Conservation (phyloP, 2,113 vertebrate species). For the Ptilonorhynchus violaceus region DNA sequence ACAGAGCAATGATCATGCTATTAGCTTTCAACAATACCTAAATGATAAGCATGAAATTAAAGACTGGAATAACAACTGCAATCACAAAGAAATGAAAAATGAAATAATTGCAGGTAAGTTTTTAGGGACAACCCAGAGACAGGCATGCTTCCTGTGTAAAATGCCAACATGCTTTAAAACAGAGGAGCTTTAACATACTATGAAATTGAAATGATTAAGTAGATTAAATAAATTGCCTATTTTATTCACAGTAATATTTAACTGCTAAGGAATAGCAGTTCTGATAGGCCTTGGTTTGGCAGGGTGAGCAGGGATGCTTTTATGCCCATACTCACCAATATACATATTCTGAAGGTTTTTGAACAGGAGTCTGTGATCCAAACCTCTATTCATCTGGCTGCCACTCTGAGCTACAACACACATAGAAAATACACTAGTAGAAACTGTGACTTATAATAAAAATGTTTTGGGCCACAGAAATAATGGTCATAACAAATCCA, state of each 20-base stretch:
- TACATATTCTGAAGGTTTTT: background rate
- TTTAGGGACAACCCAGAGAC: background rate
- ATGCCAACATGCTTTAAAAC: background rate
- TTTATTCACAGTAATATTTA: background rate
- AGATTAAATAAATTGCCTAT: background rate
- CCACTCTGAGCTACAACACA: background rate
- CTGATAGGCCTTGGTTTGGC: background rate
- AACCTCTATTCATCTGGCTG: background rate
- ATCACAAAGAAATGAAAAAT: background rate
- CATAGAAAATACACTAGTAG: background rate
- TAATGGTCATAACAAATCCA: background rate
- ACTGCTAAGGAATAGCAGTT: background rate
- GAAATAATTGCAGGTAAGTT: background rate
- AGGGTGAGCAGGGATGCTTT: background rate
- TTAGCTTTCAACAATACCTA: background rate
- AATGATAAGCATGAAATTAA: background rate
- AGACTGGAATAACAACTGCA: background rate
- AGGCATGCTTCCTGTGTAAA: background rate
- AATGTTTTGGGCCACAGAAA: background rate
- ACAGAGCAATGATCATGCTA: background rate
- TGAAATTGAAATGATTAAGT: background rate
- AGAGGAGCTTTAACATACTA: background rate
- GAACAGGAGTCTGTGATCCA: background rate
- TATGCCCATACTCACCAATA: background rate
- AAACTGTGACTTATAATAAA: background rate